A percentile compares a stretch with the other conserved stretches of the same genome.
These are phyloP conservation scores for Montipora cactus DNA, from an alignment of 64 coral and sea anemone species.

Conservation along the genomic window DNA sequence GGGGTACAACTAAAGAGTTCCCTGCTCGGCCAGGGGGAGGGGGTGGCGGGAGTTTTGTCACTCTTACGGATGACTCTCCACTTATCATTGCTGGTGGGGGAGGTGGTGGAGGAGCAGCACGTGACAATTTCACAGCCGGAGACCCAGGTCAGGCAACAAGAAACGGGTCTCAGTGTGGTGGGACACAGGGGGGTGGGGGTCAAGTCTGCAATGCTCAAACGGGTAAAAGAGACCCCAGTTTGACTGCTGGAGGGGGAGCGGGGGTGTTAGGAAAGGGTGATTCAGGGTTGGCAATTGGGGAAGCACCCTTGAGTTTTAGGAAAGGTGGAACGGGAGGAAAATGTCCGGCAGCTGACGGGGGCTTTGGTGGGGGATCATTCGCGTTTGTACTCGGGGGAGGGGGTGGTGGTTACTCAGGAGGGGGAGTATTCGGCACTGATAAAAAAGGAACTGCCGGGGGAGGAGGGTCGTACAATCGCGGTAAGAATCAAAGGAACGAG, in stretches of 20 bases:
- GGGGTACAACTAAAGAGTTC: not conserved
- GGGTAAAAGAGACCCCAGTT: too few species aligned
- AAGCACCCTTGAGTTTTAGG: slow-evolving; percentile 27
- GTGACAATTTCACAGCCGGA: not conserved
- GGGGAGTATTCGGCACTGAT: slow-evolving; percentile 39
- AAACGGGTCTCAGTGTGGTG: too few species aligned
- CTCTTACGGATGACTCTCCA: too few species aligned
- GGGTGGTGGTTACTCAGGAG: slow-evolving; percentile 73
- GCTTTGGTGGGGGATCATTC: slow-evolving; percentile 63
- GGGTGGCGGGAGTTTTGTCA: too few species aligned
- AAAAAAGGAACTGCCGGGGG: too few species aligned
- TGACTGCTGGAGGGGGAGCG: not conserved
- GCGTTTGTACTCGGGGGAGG: slow-evolving; percentile 22
- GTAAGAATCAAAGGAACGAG: too few species aligned
- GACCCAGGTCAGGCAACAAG: slow-evolving; percentile 3
- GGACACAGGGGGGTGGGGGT: too few species aligned
- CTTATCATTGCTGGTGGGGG: slow-evolving; percentile 51
- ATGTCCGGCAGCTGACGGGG: not conserved
- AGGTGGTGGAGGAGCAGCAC: not conserved
- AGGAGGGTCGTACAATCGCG: too few species aligned
- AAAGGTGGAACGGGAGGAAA: slow-evolving; percentile 38
- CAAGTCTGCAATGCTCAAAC: too few species aligned
- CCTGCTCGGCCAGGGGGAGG: too few species aligned
- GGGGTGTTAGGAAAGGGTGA: not conserved
- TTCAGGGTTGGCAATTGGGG: not conserved